phyloP scores from a whole-genome alignment of 2,888 invertebrate species.

The Saturnia pavonia region DNA sequence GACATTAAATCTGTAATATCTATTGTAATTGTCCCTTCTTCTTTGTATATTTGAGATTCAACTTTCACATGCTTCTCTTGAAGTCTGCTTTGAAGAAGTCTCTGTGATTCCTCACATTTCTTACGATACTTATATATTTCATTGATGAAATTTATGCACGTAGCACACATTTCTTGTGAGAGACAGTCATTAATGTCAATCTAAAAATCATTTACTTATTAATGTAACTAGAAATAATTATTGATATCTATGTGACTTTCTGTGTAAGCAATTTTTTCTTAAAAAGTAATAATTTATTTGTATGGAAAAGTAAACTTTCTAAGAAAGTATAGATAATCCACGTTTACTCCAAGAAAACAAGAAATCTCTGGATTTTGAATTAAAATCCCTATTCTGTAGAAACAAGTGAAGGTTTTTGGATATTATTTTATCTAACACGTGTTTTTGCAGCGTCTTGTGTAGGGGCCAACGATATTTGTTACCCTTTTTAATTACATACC shows the following conservation, averaged over 20 bases:
- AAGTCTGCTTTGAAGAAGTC: constrained; percentile 30
- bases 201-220: constrained; percentile 34
- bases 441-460: too few relatives aligned
- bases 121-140: constrained; percentile 44
- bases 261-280: too few relatives aligned
- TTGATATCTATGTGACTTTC: too few relatives aligned
- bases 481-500: constrained; percentile 45
- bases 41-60: constrained; percentile 33
- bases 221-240: too few relatives aligned
- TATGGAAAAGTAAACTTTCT: background rate
- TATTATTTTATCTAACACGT: too few relatives aligned
- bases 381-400: background rate
- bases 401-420: too few relatives aligned
- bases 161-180: constrained; percentile 47
- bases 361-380: background rate
- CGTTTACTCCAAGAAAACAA: background rate
- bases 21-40: constrained; percentile 31
- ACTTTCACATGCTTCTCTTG: constrained; percentile 38
- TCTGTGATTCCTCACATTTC: constrained; percentile 43
- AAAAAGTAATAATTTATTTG: too few relatives aligned
- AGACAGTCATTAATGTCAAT: constrained; percentile 41
- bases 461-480: background rate
- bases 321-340: background rate
- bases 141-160: constrained; percentile 42
- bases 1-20: constrained; percentile 46